Base-by-base conservation (phyloP, 2,797 vertebrate species). In the Xerus rutilus region DNA sequence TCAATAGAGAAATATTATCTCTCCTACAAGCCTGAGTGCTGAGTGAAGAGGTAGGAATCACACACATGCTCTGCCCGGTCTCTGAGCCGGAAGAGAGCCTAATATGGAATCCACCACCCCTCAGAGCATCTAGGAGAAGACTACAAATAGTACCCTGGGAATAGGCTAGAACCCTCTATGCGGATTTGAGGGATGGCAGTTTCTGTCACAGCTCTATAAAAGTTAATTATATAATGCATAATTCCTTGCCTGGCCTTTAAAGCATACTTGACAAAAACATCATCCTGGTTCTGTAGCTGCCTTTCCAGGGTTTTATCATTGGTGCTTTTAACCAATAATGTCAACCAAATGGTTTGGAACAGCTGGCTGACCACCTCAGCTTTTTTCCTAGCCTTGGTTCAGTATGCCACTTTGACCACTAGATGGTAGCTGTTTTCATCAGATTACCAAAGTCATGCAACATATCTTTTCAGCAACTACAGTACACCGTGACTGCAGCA, bases 1-100 rank as follows among this genome's bases (percentile, higher is more conserved):
- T 91, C 84, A 77, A 72, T 79, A 32, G 64, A 87, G 4, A 86
- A 73, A 14, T n/a, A 47, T 5, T 82, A 92, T 89, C 39, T 92
- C 14, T 73, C 79, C 43, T 67, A 23, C 3, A 91, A 82, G 18
- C 43, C 32, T 54, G 12, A 35, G 43, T 35, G 5, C 25, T 47
- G 9, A 32, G 30, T 32, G 5, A 70, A 76, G 73, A 73, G n/a
- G 7, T 28, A 30, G 54, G 10, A 14, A 13, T 49, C 21, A 35
- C 6, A 11, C 14, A 49, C 18, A 10, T 15, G 30, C 59, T 69
- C 69, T 32, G 25, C 13, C 52, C 32, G 14, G 57, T 62, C 54
- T 25, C 54, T 1, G 10, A 9, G n/a, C 30, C 21, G 65, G 20
- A 15, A n/a, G 25, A 52, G 12, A 78, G 28, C 30, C 64, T 69